phyloP scores from a whole-genome alignment of 1,140 invertebrate genomes.

The Trypoxylus dichotomus region DNA sequence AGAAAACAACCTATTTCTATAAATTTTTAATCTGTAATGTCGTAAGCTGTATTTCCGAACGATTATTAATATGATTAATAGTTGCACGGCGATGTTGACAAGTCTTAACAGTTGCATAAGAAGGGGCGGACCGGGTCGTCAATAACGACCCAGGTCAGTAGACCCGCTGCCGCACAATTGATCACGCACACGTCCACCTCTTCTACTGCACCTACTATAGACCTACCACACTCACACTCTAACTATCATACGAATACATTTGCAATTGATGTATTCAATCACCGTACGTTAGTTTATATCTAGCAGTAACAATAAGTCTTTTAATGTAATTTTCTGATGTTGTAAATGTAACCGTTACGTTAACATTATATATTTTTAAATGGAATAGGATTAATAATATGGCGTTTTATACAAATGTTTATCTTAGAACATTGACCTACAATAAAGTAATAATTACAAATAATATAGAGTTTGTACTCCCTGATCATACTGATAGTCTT shows the following conservation, averaged over 20 bases:
- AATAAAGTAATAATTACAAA: too few relatives aligned
- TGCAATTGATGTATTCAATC: conserved; percentile 18
- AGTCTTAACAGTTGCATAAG: conserved; percentile 45
- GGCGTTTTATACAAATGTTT: too few relatives aligned
- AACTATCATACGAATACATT: neutral
- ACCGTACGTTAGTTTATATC: neutral
- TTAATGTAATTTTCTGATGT: conserved; percentile 15
- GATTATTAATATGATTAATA: conserved; percentile 38
- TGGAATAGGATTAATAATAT: too few relatives aligned
- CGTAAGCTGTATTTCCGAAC: conserved; percentile 1
- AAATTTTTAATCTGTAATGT: neutral
- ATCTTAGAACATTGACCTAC: too few relatives aligned
- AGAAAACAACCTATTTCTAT: neutral
- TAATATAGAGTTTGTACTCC: too few relatives aligned
- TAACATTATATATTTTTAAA: neutral
- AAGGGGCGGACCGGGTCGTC: conserved; percentile 42
- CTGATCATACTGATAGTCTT: too few relatives aligned
- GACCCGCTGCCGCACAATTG: conserved; percentile 40
- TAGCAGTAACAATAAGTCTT: conserved; percentile 21
- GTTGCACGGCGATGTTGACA: conserved; percentile 38
- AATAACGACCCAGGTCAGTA: conserved; percentile 45
- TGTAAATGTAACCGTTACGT: neutral
- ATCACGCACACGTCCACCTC: conserved; percentile 35
- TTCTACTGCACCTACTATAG: conserved; percentile 28
- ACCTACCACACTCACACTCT: neutral